Evolutionary conservation across 1,140 invertebrate genomes (phyloP).

Genomic region (Penaeus indicus): DNA sequence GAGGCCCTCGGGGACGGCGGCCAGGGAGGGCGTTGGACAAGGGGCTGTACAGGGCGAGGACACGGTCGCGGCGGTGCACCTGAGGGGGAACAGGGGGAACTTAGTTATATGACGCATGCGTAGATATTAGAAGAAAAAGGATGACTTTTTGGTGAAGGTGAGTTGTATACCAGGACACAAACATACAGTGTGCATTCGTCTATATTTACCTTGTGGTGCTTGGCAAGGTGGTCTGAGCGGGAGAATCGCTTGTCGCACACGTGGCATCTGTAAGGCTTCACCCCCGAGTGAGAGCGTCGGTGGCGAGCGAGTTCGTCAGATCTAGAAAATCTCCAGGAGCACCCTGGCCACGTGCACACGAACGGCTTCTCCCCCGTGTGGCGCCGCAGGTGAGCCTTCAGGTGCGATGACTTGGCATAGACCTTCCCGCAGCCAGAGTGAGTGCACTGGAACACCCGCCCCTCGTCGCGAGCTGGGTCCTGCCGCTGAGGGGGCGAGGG

Average conservation of each 20-base stretch:
- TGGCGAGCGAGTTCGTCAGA: conserved; percentile 93
- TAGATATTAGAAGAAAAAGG: neutral
- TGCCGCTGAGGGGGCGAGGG: conserved; percentile 24
- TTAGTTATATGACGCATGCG: neutral
- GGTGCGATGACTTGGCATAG: conserved; percentile 92
- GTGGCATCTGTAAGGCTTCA: conserved; percentile 88
- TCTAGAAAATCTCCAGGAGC: conserved; percentile 92
- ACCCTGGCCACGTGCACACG: conserved; percentile 89
- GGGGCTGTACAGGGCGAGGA: conserved; percentile 57
- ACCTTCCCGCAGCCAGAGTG: conserved; percentile 77
- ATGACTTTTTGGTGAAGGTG: neutral
- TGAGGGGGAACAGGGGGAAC: neutral
- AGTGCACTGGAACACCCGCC: conserved; percentile 77
- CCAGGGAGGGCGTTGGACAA: conserved; percentile 40
- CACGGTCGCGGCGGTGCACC: conserved; percentile 62
- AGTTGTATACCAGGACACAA: neutral
- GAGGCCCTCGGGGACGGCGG: conserved; percentile 37
- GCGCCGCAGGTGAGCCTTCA: conserved; percentile 92
- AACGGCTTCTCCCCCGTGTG: conserved; percentile 97
- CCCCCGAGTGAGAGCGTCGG: conserved; percentile 83
- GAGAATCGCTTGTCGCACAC: conserved; percentile 89
- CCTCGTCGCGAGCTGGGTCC: conserved; percentile 67
- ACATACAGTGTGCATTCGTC: neutral
- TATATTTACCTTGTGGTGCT: conserved; percentile 83
- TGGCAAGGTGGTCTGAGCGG: conserved; percentile 89